A percentile compares a stretch with the other conserved stretches of the same genome.
These are phyloP conservation scores for Leucosticte australis DNA, from an alignment of 2,113 vertebrate genomes.

Conservation along the genomic window DNA sequence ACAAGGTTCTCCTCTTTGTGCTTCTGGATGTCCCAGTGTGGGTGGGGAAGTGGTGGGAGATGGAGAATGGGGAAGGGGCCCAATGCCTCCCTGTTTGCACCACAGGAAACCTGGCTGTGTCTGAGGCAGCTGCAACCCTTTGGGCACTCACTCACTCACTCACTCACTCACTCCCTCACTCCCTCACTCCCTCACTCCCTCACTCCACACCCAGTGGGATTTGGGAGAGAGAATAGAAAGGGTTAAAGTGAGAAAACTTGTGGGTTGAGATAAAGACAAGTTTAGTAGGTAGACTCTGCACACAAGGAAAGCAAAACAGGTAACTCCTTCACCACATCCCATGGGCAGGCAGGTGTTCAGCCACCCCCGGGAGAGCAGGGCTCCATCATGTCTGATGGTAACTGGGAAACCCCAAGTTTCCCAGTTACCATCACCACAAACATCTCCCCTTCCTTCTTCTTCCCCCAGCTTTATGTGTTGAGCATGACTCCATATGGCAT, in stretches of 20 bases:
- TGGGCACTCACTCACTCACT: background rate
- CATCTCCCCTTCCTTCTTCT: background rate
- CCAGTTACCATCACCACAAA: background rate
- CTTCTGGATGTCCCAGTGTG: fast-evolving
- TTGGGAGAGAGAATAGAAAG: background rate
- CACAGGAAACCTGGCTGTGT: background rate
- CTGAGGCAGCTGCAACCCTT: background rate
- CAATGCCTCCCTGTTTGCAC: background rate
- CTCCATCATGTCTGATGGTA: background rate
- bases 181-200: background rate
- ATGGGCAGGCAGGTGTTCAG: background rate
- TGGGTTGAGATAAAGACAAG: background rate
- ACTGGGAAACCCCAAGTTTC: background rate
- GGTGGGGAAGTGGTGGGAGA: background rate
- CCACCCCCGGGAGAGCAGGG: background rate
- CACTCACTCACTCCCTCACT: background rate
- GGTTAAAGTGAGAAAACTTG: background rate
- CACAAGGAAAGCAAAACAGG: background rate
- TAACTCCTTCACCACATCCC: fast-evolving
- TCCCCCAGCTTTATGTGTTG: background rate
- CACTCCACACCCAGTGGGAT: background rate
- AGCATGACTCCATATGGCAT: background rate
- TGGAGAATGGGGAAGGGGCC: background rate
- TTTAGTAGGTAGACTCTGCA: background rate
- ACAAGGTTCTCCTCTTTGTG: slow-evolving; percentile 68